A percentile compares a stretch with the other conserved stretches of the same genome.
Evolutionary conservation across 2,888 invertebrate species (phyloP).

Genomic region (Pemphredon lugubris): DNA sequence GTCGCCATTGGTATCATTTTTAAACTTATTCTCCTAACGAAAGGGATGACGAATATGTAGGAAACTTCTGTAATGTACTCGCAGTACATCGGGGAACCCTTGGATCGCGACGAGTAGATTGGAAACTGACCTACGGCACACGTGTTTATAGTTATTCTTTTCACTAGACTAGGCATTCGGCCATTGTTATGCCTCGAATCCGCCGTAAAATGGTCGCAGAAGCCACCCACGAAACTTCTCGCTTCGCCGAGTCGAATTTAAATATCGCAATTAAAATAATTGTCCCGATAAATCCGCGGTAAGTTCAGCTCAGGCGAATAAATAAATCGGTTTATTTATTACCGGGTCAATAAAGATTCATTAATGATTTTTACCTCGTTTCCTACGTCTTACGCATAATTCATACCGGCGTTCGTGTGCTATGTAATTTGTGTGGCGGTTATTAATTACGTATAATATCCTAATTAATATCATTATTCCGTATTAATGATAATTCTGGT

Average conservation of each 20-base stretch:
- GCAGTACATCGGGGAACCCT: not conserved
- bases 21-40: too few species aligned
- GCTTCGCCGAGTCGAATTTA: not conserved
- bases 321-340: not conserved
- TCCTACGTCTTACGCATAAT: not conserved
- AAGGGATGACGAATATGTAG: not conserved
- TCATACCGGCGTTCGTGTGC: not conserved
- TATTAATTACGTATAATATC: constrained; percentile 4
- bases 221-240: too few species aligned
- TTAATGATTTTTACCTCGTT: not conserved
- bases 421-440: not conserved
- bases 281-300: not conserved
- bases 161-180: not conserved
- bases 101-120: constrained; percentile 4
- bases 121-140: constrained; percentile 49
- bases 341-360: not conserved
- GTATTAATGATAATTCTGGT: not conserved
- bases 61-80: not conserved
- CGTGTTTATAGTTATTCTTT: constrained; percentile 43
- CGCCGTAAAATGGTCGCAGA: constrained; percentile 7
- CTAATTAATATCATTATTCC: constrained; percentile 12
- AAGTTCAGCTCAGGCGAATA: not conserved
- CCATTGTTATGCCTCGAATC: constrained; percentile 19
- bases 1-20: too few species aligned
- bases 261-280: constrained; percentile 18